phyloP scores from a whole-genome alignment of 2,888 invertebrate genomes.

The Chaitophorus viminalis region DNA sequence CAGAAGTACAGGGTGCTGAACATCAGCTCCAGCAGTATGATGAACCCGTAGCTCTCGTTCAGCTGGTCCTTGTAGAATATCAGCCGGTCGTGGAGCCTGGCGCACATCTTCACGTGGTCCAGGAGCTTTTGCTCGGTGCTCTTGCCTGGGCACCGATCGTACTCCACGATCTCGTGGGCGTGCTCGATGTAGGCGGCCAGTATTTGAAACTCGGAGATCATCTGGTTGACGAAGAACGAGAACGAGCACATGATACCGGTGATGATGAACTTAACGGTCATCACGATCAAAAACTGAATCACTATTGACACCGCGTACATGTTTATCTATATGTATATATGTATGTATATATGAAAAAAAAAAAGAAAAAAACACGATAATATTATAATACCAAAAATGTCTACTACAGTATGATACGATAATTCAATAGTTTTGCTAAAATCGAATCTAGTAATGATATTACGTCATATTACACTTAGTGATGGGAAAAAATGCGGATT shows the following conservation, averaged over 20 bases:
- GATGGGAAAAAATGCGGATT: no score
- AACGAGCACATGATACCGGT: slow-evolving; percentile 44
- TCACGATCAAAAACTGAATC: neutral
- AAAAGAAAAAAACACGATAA: no score
- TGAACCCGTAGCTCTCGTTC: slow-evolving; percentile 27
- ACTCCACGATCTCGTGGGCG: slow-evolving; percentile 3
- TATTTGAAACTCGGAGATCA: slow-evolving; percentile 29
- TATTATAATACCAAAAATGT: no score
- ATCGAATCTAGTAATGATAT: no score
- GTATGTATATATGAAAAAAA: no score
- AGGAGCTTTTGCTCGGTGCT: neutral
- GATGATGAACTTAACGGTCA: slow-evolving; percentile 22
- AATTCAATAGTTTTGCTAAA: no score
- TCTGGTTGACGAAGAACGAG: slow-evolving; percentile 30
- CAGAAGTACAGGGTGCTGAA: slow-evolving; percentile 43
- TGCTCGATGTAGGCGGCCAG: slow-evolving; percentile 18
- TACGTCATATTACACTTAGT: no score
- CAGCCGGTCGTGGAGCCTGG: neutral
- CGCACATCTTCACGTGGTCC: slow-evolving; percentile 5
- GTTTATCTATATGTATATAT: no score
- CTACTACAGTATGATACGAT: no score
- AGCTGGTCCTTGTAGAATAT: slow-evolving; percentile 19
- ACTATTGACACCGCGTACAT: neutral
- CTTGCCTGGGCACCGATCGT: neutral
- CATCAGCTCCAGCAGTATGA: slow-evolving; percentile 29